phyloP scores from a whole-genome alignment of 2,113 vertebrate species.

The Canis aureus region DNA sequence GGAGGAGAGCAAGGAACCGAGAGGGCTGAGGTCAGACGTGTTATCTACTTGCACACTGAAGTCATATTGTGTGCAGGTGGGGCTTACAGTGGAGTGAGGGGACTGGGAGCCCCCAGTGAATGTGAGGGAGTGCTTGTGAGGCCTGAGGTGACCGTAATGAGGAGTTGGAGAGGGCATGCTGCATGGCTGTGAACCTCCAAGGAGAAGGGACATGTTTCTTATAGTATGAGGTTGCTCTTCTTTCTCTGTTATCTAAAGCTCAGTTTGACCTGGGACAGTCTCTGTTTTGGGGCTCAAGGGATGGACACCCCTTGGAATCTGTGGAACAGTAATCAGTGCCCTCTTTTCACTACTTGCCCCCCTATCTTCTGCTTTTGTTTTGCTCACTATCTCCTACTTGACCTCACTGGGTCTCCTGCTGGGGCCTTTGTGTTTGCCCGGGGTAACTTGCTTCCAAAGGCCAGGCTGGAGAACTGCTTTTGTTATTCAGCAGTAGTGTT shows the following conservation, averaged over 20 bases:
- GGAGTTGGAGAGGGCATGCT: neutral
- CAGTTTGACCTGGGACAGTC: neutral
- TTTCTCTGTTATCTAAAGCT: conserved; percentile 8
- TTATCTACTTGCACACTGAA: neutral
- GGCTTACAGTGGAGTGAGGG: neutral
- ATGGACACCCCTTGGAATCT: neutral
- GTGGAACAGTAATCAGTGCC: neutral
- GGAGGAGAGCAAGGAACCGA: neutral
- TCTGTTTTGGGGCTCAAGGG: conserved; percentile 10
- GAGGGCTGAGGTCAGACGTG: neutral
- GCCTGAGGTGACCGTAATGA: neutral
- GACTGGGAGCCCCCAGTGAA: too few species aligned
- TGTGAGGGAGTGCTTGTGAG: neutral
- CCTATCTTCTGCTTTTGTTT: neutral
- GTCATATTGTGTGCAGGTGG: neutral
- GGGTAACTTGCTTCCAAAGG: neutral
- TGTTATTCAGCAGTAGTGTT: neutral
- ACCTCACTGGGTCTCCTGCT: neutral
- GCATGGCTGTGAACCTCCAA: neutral
- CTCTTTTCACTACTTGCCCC: neutral
- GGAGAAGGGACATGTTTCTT: neutral
- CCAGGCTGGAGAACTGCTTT: neutral
- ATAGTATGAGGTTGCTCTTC: neutral
- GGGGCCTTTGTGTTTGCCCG: neutral
- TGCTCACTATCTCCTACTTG: neutral